phyloP scores from a whole-genome alignment of 2,797 vertebrate genomes.

The Chiloscyllium punctatum region DNA sequence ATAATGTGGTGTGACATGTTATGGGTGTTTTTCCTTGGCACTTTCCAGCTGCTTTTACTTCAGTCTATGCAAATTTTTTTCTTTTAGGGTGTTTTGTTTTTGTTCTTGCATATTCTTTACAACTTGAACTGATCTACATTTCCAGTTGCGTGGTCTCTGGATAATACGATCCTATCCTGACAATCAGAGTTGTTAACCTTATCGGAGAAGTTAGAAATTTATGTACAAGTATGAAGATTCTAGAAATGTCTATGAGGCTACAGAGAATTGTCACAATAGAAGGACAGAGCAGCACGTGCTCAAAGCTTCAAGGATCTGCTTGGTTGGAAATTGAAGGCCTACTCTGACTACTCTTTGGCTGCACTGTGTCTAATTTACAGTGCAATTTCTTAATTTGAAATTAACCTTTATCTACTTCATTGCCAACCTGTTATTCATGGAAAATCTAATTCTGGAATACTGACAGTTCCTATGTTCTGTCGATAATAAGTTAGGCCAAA shows the following conservation, averaged over 20 bases:
- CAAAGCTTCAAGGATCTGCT: neutral
- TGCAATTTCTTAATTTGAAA: neutral
- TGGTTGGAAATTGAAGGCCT: neutral
- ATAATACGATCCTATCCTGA: neutral
- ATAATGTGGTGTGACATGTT: neutral
- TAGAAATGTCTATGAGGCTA: neutral
- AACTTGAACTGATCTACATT: neutral
- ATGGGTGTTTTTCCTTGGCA: neutral
- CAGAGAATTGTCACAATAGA: neutral
- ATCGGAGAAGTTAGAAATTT: neutral
- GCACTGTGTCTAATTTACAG: neutral
- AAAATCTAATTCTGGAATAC: neutral
- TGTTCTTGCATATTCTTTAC: neutral
- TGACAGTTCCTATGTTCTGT: neutral
- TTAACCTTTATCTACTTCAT: neutral
- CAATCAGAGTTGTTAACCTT: neutral
- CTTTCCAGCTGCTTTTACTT: neutral
- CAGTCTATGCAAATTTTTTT: neutral
- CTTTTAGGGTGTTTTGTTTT: neutral
- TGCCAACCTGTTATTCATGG: neutral
- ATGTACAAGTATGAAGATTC: neutral
- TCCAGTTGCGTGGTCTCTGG: neutral
- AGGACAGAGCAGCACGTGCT: neutral
- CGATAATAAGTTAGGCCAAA: neutral
- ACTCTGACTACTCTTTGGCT: neutral